Conservation (phyloP, 92 coral and sea anemone genomes). For the Bergia sp. region DNA sequence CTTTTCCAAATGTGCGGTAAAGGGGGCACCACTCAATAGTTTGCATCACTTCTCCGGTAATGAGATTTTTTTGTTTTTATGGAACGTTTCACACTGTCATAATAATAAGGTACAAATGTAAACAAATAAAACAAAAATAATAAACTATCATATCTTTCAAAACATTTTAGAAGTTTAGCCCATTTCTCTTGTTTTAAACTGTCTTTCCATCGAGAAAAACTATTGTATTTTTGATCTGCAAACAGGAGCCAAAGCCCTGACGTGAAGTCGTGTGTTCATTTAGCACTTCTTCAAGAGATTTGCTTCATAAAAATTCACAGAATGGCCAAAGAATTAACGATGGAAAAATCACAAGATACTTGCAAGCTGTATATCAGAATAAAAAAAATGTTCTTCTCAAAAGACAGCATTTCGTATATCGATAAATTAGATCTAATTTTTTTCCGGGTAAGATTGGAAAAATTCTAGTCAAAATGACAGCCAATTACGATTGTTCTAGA, state of each 20-base stretch:
- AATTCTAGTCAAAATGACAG: slow-evolving; percentile 22
- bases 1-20: not conserved
- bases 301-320: slow-evolving; percentile 11
- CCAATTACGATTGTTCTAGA: slow-evolving; percentile 1
- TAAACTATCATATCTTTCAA: slow-evolving; percentile 20
- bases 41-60: slow-evolving; percentile 21
- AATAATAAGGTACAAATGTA: slow-evolving; percentile 31
- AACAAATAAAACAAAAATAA: slow-evolving; percentile 18
- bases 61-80: slow-evolving; percentile 16
- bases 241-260: not conserved
- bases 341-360: not conserved
- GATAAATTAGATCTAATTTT: not conserved
- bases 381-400: not conserved
- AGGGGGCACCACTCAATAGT: not conserved
- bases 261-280: not conserved
- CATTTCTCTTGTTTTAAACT: not conserved
- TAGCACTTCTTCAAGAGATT: not conserved
- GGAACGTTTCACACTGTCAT: slow-evolving; percentile 43
- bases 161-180: slow-evolving; percentile 3
- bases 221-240: not conserved
- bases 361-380: not conserved
- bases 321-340: not conserved
- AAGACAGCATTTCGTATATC: not conserved
- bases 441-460: not conserved
- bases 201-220: not conserved